Base-by-base conservation (phyloP, 2,888 invertebrate genomes). In the Aphidoletes aphidimyza region DNA sequence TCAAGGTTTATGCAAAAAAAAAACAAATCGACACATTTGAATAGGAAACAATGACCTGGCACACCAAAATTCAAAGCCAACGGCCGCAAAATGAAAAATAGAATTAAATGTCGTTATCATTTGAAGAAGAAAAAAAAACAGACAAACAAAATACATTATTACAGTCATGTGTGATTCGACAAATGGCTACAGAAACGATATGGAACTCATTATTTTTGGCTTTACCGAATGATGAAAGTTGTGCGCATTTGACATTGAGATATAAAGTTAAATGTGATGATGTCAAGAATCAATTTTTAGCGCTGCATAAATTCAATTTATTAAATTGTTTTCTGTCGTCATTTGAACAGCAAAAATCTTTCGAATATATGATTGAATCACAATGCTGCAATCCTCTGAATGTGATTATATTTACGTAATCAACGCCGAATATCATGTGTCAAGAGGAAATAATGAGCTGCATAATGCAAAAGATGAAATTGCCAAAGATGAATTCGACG, bases 181-280 rank as follows among this genome's bases (percentile, higher is more conserved):
- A n/a, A 54, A 54, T 22, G 54, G 54, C 39, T 5, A 39, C 39
- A 39, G 11, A 39, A 8, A 11, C 5, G 11, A 11, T 39, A 39
- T 39, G 5, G 11, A 54, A 54, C 22, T 47, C 47, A 17, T 47
- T 47, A 19, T 17, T 19, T 47, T 47, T 47, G 47, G 2, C 6
- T 5, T 54, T 54, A 22, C 54, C 1, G 54, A 54, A n/a, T 22
- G 3, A 54, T 22, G 14, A 54, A 9, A 54, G 22, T 54, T 54
- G 54, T 54, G 69, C 69, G 69, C 69, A 69, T 69, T n/a, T 69
- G 69, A 69, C 69, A 30, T 69, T 69, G 69, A 34, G 34, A 69
- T 11, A 0, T 69, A 69, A 69, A 69, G 69, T 69, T 30, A 69
- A 69, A 30, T 14, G 14, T 17, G 22, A 34, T 69, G 69, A 69